Evolutionary conservation across 23 tunicate species (phyloP), one percentile per base, ranked within the genome.

Genomic region (Clavelina lepadiformis): DNA sequence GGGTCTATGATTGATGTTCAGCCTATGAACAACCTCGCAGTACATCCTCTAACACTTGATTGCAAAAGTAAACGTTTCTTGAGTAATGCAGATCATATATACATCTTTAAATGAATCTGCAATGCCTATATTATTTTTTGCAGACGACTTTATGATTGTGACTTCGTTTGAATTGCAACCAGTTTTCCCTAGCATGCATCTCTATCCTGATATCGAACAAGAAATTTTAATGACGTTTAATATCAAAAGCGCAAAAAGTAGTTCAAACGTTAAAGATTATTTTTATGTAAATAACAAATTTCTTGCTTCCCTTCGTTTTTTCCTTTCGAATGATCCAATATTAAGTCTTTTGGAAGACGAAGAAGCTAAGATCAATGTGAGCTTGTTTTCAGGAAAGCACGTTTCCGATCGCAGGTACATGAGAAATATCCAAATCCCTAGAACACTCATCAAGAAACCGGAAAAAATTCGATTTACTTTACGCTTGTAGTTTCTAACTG

Each of bases 91-190:
- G n/a, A n/a, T n/a, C n/a, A n/a, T n/a, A n/a, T n/a, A n/a, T n/a
- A n/a, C n/a, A n/a, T n/a, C n/a, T n/a, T n/a, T n/a, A n/a, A n/a
- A n/a, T n/a, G n/a, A n/a, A n/a, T n/a, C n/a, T n/a, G n/a, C n/a
- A n/a, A n/a, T n/a, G n/a, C n/a, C n/a, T n/a, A n/a, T n/a, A 41
- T 41, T 11, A 7, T 19, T 19, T 52, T 11, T 63, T 66, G 28
- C 25, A 66, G 72, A 66, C 29, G 72, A 66, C 29, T 66, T 23
- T 20, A 36, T 66, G 32, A 57, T 66, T 4, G 72, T 66, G 33
- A 25, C 7, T 6, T 56, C 19, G n/a, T 46, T 66, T 28, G 49
- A 8, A 8, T 41, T 41, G 49, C 49, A 41, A 41, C 49, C 49
- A 15, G 15, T 41, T 8, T 41, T 8, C 49, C 49, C 49, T 11